Evolutionary conservation across 2,888 invertebrate species (phyloP).

Genomic region (Thera britannica): DNA sequence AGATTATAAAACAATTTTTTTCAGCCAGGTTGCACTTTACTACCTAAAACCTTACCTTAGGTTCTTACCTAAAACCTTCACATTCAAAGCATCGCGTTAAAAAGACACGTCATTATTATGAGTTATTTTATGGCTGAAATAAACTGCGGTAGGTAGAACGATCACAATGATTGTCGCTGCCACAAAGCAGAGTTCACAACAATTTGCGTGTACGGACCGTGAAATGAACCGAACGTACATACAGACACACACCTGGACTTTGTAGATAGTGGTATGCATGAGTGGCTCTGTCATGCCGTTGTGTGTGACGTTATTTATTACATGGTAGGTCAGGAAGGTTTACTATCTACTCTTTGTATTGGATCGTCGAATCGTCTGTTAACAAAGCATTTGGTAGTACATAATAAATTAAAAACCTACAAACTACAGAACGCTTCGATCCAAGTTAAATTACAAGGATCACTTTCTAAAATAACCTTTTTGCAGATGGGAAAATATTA

Average conservation of each 20-base stretch:
- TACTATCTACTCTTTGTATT: conserved; percentile 15
- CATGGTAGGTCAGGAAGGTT: conserved; percentile 30
- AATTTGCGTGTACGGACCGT: conserved; percentile 68
- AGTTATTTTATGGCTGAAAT: conserved; percentile 1
- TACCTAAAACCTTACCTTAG: too few relatives aligned
- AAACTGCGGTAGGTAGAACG: conserved; percentile 4
- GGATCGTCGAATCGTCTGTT: neutral
- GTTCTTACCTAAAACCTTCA: neutral
- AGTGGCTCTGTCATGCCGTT: conserved; percentile 27
- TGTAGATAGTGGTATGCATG: conserved; percentile 43
- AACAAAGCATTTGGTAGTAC: neutral
- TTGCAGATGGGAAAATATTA: too few relatives aligned
- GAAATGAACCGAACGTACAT: conserved; percentile 68
- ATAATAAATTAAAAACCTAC: too few relatives aligned
- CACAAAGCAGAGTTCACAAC: conserved; percentile 46
- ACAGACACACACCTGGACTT: conserved; percentile 45
- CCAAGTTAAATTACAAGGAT: too few relatives aligned
- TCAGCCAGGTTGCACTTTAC: too few relatives aligned
- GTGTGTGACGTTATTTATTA: conserved; percentile 30
- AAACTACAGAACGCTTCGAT: too few relatives aligned
- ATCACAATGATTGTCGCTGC: conserved; percentile 40
- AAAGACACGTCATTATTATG: neutral
- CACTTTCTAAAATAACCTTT: too few relatives aligned
- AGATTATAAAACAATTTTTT: too few relatives aligned
- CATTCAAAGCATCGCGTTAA: neutral